Evolutionary conservation across 2,888 invertebrate genomes (phyloP).

Genomic region (Sinotaia quadrata): DNA sequence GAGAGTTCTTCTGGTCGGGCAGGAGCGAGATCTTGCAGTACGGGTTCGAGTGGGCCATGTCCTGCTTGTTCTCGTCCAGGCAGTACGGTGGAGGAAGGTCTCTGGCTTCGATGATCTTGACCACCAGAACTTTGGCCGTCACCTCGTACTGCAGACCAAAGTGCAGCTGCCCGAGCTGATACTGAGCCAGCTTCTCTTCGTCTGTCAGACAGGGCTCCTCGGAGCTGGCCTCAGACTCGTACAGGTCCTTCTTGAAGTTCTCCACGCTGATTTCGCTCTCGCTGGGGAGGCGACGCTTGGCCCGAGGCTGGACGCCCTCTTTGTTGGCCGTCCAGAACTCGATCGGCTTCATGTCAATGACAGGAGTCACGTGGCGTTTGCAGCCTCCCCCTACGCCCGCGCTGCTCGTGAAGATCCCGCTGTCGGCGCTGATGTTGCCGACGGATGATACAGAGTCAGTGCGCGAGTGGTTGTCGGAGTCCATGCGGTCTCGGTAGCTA

Average conservation of each 20-base stretch:
- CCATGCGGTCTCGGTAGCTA: constrained; percentile 60
- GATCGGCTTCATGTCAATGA: constrained; percentile 72
- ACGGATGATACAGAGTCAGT: constrained; percentile 63
- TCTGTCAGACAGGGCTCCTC: constrained; percentile 59
- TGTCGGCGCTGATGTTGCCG: constrained; percentile 58
- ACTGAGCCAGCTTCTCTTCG: constrained; percentile 68
- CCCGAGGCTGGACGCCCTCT: constrained; percentile 69
- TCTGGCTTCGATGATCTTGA: constrained; percentile 72
- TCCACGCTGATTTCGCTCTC: constrained; percentile 71
- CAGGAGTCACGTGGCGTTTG: constrained; percentile 61
- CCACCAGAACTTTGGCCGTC: constrained; percentile 64
- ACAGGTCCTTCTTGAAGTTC: constrained; percentile 70
- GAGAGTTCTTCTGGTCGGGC: constrained; percentile 72
- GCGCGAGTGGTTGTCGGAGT: constrained; percentile 63
- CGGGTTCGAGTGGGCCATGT: constrained; percentile 74
- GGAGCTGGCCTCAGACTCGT: constrained; percentile 54
- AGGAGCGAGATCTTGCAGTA: constrained; percentile 72
- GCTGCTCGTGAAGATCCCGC: constrained; percentile 54
- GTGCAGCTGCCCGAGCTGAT: constrained; percentile 68
- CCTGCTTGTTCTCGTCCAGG: constrained; percentile 69
- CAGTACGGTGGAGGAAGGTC: constrained; percentile 71
- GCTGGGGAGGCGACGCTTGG: constrained; percentile 62
- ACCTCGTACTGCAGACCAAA: constrained; percentile 72
- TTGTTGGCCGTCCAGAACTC: constrained; percentile 72
- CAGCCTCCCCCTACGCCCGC: constrained; percentile 51